Percentiles rank a stretch among this genome's conserved stretches.
Conservation (phyloP, 2,113 vertebrate genomes). For the Platysteira castanea region DNA sequence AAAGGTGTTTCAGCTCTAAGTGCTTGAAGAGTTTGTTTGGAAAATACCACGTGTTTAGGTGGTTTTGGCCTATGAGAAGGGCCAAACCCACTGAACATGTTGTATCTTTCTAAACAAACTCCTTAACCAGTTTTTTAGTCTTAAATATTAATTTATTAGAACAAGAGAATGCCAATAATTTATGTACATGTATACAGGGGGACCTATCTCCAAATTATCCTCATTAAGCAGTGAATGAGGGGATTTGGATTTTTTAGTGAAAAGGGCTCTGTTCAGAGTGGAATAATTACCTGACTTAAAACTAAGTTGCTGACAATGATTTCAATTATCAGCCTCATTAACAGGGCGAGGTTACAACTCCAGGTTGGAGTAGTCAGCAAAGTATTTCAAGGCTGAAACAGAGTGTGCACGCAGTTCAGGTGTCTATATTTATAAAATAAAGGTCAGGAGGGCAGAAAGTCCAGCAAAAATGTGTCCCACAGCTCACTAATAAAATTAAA, state of each 20-base stretch:
- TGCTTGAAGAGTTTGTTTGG: neutral
- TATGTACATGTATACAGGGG: neutral
- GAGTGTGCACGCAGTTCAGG: rapidly evolving
- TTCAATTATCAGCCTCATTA: slow-evolving; percentile 7
- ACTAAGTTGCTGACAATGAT: neutral
- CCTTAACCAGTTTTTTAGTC: neutral
- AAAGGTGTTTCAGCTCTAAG: slow-evolving; percentile 25
- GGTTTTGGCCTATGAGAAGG: neutral
- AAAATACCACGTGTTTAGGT: neutral
- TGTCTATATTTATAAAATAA: neutral
- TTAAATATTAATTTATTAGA: neutral
- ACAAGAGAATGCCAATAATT: neutral
- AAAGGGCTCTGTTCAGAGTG: neutral
- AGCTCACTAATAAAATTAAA: neutral
- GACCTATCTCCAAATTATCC: neutral
- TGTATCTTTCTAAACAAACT: slow-evolving; percentile 13
- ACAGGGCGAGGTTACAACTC: neutral
- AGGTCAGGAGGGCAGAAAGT: neutral
- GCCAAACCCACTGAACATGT: neutral
- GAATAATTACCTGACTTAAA: neutral
- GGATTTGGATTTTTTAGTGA: neutral
- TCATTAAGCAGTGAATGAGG: neutral
- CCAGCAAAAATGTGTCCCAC: neutral
- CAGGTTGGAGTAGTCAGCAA: neutral
- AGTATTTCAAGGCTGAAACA: neutral